These are phyloP conservation scores for Scelioninae gen. 2 DNA, from an alignment of 2,888 invertebrate genomes.

Conservation along the genomic window DNA sequence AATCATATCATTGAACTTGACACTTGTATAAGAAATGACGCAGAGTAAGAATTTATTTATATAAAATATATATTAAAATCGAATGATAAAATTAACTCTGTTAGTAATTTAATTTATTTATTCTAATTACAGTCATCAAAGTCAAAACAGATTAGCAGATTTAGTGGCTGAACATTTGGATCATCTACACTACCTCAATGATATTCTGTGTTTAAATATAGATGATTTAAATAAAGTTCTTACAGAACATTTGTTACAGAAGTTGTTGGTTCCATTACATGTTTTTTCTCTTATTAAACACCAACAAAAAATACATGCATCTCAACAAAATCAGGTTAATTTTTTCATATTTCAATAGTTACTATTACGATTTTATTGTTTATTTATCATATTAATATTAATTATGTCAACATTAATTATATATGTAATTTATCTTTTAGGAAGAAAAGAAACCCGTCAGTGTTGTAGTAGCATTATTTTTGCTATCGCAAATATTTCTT, in stretches of 20 bases:
- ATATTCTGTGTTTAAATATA: slow-evolving; percentile 94
- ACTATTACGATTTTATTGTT: no score
- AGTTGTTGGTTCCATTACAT: slow-evolving; percentile 93
- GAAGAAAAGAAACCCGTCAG: slow-evolving; percentile 77
- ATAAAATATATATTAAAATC: no score
- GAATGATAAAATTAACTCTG: background rate
- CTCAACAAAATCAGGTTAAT: slow-evolving; percentile 69
- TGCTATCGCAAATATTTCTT: slow-evolving; percentile 95
- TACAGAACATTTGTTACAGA: slow-evolving; percentile 94
- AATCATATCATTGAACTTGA: slow-evolving; percentile 97
- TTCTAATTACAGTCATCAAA: slow-evolving; percentile 84
- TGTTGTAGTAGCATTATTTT: slow-evolving; percentile 91
- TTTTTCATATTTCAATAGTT: no score
- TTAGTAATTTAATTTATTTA: slow-evolving; percentile 4
- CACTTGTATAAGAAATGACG: slow-evolving; percentile 94
- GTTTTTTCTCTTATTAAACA: slow-evolving; percentile 88
- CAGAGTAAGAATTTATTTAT: slow-evolving; percentile 85
- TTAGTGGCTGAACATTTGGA: slow-evolving; percentile 98
- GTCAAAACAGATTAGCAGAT: slow-evolving; percentile 92
- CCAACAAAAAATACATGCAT: slow-evolving; percentile 40
- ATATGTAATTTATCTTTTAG: slow-evolving; percentile 55
- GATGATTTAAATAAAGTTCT: slow-evolving; percentile 94
- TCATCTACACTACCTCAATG: slow-evolving; percentile 97
- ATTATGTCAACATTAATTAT: background rate
- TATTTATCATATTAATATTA: background rate